phyloP scores from a whole-genome alignment of 2,888 invertebrate species.

The Laothoe populi region DNA sequence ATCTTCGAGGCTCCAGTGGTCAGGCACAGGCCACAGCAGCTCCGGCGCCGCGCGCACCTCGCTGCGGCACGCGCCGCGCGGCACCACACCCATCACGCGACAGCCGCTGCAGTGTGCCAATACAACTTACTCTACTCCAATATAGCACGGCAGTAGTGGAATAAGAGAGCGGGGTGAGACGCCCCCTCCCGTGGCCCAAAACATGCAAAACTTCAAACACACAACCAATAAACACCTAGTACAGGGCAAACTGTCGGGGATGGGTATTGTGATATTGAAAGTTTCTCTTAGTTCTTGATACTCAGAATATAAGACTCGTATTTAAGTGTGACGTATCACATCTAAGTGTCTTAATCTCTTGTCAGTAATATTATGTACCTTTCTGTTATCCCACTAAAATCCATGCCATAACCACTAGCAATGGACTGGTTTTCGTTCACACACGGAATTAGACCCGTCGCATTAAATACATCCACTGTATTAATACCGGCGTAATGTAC shows the following conservation, averaged over 20 bases:
- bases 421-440: constrained; percentile 23
- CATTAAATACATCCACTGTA: constrained; percentile 48
- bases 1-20: constrained; percentile 88
- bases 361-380: constrained; percentile 46
- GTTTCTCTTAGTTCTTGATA: no score
- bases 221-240: no score
- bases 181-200: no score
- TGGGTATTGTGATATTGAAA: no score
- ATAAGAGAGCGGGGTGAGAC: no score
- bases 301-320: no score
- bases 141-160: background rate
- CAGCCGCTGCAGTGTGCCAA: constrained; percentile 58
- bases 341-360: no score
- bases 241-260: no score
- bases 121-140: background rate
- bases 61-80: constrained; percentile 79
- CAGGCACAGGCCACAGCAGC: constrained; percentile 88
- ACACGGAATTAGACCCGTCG: constrained; percentile 43
- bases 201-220: no score
- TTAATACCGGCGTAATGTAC: constrained; percentile 54
- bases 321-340: background rate
- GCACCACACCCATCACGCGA: constrained; percentile 87
- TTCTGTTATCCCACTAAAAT: constrained; percentile 63
- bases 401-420: constrained; percentile 56
- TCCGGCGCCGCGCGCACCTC: constrained; percentile 76